Evolutionary conservation across 2,113 vertebrate genomes (phyloP).

Genomic region (Platanista minor): DNA sequence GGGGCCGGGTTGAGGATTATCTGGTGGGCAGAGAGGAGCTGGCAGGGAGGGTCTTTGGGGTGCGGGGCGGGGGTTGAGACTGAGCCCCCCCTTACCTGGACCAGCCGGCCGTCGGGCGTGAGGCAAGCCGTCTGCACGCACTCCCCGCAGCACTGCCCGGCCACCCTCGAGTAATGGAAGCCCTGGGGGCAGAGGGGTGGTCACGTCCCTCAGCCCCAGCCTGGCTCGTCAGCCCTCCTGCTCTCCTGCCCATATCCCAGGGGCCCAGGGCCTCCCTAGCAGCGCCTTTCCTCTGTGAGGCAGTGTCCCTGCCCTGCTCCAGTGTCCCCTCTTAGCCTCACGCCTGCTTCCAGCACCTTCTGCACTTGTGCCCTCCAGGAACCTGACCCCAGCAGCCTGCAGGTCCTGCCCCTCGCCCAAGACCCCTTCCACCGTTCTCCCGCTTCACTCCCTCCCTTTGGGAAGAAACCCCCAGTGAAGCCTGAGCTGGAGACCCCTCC

Average conservation of each 20-base stretch:
- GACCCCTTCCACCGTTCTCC: not conserved
- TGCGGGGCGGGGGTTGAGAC: not conserved
- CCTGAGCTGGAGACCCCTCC: not conserved
- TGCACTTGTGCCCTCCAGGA: not conserved
- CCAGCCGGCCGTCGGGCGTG: not conserved
- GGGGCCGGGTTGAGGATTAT: rapidly evolving
- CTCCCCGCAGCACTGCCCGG: slow-evolving; percentile 85
- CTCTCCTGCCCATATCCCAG: no score
- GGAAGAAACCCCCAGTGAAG: not conserved
- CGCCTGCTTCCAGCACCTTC: not conserved
- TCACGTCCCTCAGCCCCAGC: not conserved
- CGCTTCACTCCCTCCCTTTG: not conserved
- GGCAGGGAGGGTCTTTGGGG: not conserved
- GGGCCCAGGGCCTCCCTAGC: not conserved
- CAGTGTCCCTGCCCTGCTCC: rapidly evolving
- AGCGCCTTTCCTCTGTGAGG: not conserved
- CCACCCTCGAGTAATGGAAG: slow-evolving; percentile 66
- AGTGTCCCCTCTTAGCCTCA: not conserved
- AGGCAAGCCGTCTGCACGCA: slow-evolving; percentile 84
- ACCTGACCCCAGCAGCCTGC: not conserved
- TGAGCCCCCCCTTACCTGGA: slow-evolving; percentile 26
- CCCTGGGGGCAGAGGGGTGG: slow-evolving; percentile 76
- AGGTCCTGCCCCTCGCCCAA: not conserved
- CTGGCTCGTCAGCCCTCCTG: not conserved
- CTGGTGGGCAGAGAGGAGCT: rapidly evolving